A percentile compares a stretch with the other conserved stretches of the same genome.
Conservation (phyloP, 2,888 invertebrate species). For the Drosophila recens region DNA sequence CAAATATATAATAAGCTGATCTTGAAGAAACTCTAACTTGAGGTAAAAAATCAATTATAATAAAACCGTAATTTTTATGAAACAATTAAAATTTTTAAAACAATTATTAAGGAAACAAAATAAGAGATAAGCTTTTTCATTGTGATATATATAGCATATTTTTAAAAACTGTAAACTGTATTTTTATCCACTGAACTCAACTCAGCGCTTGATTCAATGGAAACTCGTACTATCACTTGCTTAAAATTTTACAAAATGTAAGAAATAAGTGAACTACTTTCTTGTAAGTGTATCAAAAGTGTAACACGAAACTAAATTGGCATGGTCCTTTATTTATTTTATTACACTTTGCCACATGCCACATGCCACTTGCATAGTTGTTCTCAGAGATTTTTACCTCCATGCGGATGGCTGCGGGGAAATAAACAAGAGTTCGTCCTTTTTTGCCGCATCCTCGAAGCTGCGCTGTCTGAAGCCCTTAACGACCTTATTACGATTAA, state of each 20-base stretch:
- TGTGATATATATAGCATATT: too few relatives aligned
- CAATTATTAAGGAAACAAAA: too few relatives aligned
- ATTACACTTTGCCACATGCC: conserved; percentile 38
- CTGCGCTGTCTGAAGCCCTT: conserved; percentile 29
- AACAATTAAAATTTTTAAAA: too few relatives aligned
- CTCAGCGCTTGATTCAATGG: too few relatives aligned
- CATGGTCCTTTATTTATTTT: conserved; percentile 41
- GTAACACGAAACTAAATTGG: conserved; percentile 35
- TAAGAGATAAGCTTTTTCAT: too few relatives aligned
- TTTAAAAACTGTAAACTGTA: too few relatives aligned
- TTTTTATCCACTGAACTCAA: too few relatives aligned
- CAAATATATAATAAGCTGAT: not conserved
- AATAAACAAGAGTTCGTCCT: too few relatives aligned
- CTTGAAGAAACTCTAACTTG: too few relatives aligned
- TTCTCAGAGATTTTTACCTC: conserved; percentile 35
- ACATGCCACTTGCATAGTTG: conserved; percentile 39
- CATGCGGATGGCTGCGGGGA: conserved; percentile 16
- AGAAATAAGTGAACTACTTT: not conserved
- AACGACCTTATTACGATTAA: conserved; percentile 56
- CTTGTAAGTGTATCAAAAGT: not conserved
- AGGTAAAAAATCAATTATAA: too few relatives aligned
- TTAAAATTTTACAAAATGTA: not conserved
- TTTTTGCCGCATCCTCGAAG: too few relatives aligned
- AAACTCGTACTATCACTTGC: not conserved
- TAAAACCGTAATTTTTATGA: too few relatives aligned